Conservation (phyloP, 1,140 invertebrate genomes). For the Drosophila truncata region DNA sequence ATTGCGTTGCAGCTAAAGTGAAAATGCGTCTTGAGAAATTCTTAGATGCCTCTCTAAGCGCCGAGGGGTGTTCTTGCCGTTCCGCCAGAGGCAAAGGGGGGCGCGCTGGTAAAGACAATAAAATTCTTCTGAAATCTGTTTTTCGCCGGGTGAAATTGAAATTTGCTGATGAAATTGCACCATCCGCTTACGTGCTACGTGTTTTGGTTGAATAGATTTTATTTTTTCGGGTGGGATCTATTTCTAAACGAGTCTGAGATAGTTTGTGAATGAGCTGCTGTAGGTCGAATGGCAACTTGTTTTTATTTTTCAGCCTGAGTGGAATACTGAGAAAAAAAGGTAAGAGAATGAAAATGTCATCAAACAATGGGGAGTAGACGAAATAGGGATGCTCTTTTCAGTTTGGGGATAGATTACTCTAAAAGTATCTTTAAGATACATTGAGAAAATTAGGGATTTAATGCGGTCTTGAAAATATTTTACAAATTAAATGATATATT, state of each 20-base stretch:
- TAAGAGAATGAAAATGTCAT: conserved; percentile 11
- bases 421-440: background rate
- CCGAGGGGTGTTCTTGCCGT: conserved; percentile 38
- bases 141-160: conserved; percentile 36
- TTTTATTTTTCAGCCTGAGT: conserved; percentile 27
- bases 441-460: background rate
- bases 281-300: conserved; percentile 37
- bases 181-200: conserved; percentile 48
- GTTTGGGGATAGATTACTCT: no score
- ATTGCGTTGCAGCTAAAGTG: conserved; percentile 49
- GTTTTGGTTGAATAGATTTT: conserved; percentile 31
- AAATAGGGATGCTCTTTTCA: background rate
- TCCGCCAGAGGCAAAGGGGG: conserved; percentile 16
- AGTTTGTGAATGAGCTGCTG: conserved; percentile 63
- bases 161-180: conserved; percentile 75
- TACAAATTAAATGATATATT: background rate
- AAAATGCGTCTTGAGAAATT: conserved; percentile 73
- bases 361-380: no score
- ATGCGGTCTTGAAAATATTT: background rate
- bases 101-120: background rate
- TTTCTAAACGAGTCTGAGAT: conserved; percentile 62
- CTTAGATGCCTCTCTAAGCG: conserved; percentile 27
- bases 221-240: conserved; percentile 30
- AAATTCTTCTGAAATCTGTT: conserved; percentile 43
- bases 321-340: conserved; percentile 21